Conservation (phyloP, 2,113 vertebrate genomes). For the Prochilodus magdalenae region DNA sequence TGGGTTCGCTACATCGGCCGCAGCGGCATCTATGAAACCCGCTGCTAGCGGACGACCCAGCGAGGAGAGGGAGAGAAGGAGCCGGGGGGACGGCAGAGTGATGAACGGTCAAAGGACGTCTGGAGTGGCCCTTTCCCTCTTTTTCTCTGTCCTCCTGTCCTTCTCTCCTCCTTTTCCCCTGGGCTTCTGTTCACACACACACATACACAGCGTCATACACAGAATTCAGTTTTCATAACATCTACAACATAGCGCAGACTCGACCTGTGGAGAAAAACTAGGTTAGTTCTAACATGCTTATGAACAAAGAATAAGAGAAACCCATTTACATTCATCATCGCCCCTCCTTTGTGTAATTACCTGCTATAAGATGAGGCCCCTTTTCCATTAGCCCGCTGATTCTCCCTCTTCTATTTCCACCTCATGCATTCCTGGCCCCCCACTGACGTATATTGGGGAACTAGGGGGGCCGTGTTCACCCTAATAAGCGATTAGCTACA, state of each 20-base stretch:
- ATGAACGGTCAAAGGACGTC: not conserved
- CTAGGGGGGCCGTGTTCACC: slow-evolving; percentile 18
- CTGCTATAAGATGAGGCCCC: slow-evolving; percentile 28
- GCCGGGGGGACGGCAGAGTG: not conserved
- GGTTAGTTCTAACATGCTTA: slow-evolving; percentile 9
- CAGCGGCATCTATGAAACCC: slow-evolving; percentile 98
- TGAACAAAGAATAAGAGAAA: not conserved
- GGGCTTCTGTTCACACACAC: slow-evolving; percentile 20
- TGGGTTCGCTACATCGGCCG: slow-evolving; percentile 99
- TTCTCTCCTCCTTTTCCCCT: slow-evolving; percentile 18
- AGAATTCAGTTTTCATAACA: slow-evolving; percentile 17
- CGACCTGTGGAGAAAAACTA: slow-evolving; percentile 23
- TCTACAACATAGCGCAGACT: not conserved
- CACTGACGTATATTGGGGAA: slow-evolving; percentile 19
- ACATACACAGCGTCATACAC: slow-evolving; percentile 8
- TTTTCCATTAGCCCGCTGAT: slow-evolving; percentile 30
- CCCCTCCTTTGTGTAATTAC: not conserved
- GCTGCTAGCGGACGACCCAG: slow-evolving; percentile 84
- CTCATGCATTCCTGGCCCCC: slow-evolving; percentile 51
- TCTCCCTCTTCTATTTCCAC: slow-evolving; percentile 19
- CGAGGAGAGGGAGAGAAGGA: not conserved
- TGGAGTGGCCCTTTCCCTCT: slow-evolving; percentile 11
- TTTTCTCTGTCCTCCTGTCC: slow-evolving; percentile 1
- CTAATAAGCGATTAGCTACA: slow-evolving; percentile 28
- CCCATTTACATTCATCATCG: not conserved